Conservation (phyloP, 2,888 invertebrate genomes). For the Eupithecia tripunctaria region DNA sequence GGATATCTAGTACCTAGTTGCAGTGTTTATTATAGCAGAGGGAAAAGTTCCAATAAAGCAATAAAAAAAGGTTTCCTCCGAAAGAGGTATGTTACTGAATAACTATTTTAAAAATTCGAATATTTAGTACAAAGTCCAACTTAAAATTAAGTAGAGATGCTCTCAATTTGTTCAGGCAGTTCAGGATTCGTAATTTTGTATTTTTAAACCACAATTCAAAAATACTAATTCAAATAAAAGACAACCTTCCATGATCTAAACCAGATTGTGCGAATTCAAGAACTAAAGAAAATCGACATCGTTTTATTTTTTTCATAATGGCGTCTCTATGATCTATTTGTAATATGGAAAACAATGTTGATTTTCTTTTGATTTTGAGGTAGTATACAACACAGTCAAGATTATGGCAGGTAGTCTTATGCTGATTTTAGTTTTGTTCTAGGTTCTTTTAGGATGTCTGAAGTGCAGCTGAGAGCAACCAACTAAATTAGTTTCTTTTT, state of each 20-base stretch:
- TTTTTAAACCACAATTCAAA: background rate
- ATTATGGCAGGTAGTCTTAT: no score
- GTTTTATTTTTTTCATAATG: background rate
- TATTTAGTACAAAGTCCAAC: background rate
- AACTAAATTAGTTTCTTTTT: no score
- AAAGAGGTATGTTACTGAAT: background rate
- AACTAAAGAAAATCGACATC: background rate
- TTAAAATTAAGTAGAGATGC: background rate
- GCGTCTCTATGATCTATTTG: no score
- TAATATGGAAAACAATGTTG: no score
- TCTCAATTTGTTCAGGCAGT: background rate
- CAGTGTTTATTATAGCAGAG: background rate
- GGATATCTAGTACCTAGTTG: conserved; percentile 47
- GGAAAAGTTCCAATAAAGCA: background rate
- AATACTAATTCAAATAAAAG: background rate
- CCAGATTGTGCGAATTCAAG: background rate
- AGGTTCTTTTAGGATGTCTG: no score
- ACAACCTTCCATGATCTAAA: background rate
- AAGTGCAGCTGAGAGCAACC: no score
- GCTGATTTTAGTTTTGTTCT: no score
- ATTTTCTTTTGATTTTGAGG: no score
- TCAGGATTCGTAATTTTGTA: background rate
- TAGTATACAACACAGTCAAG: no score
- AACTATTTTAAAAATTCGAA: background rate
- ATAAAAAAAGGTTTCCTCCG: background rate